A percentile compares a stretch with the other conserved stretches of the same genome.
These are phyloP conservation scores for Dufourea novaeangliae DNA, from an alignment of 1,140 invertebrate genomes.

Conservation along the genomic window DNA sequence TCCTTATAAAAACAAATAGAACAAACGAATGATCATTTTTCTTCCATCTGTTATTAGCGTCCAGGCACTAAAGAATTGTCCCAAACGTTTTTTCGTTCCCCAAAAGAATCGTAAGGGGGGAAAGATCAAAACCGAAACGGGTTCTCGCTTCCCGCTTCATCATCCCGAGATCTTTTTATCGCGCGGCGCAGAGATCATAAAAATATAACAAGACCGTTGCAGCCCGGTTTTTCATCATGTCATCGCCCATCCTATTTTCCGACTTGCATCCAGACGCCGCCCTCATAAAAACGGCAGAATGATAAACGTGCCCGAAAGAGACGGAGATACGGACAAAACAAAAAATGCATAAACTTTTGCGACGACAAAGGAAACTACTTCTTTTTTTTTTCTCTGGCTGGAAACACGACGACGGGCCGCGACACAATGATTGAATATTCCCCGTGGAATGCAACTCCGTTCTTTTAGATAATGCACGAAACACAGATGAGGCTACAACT, in stretches of 20 bases:
- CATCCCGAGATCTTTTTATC: constrained; percentile 33
- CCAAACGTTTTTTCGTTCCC: neutral
- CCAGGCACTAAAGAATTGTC: neutral
- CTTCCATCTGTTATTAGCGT: too few relatives aligned
- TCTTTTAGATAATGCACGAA: too few relatives aligned
- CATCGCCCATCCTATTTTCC: constrained; percentile 25
- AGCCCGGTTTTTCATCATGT: constrained; percentile 26
- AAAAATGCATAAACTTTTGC: constrained; percentile 15
- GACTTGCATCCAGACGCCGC: constrained; percentile 24
- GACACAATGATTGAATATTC: neutral
- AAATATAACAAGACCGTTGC: constrained; percentile 48
- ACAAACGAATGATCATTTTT: too few relatives aligned
- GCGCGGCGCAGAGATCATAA: constrained; percentile 37
- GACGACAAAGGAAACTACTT: neutral
- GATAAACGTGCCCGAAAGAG: constrained; percentile 17
- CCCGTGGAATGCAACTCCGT: neutral
- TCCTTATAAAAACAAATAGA: too few relatives aligned
- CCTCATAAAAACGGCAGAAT: constrained; percentile 29
- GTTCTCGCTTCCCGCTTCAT: constrained; percentile 10
- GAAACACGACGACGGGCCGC: neutral
- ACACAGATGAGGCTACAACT: too few relatives aligned
- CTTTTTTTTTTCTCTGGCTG: neutral
- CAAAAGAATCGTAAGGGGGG: neutral
- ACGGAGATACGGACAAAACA: neutral
- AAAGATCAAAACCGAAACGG: constrained; percentile 9